Percentiles rank a stretch among this genome's conserved stretches.
phyloP scores from a whole-genome alignment of 2,888 invertebrate species.

The Philhelius pedissequus region DNA sequence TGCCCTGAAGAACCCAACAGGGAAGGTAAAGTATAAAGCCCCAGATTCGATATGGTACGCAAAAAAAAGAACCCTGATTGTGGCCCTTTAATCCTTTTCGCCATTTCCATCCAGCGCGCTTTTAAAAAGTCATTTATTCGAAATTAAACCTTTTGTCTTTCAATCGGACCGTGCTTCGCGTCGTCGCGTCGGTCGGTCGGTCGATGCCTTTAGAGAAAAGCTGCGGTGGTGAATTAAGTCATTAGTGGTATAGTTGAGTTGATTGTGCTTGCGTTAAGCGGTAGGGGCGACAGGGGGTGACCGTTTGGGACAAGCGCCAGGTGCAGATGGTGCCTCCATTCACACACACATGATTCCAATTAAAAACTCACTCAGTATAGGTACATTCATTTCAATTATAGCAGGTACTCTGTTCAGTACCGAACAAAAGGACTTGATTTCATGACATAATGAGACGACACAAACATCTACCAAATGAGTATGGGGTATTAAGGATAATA shows the following conservation, averaged over 20 bases:
- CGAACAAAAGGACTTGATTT: constrained; percentile 63
- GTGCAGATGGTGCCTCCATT: constrained; percentile 29
- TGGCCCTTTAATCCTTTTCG: constrained; percentile 25
- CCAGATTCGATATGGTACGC: not conserved
- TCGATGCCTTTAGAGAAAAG: constrained; percentile 37
- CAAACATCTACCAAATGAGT: constrained; percentile 18
- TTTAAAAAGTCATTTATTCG: constrained; percentile 65
- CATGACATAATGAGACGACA: constrained; percentile 62
- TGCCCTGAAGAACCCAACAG: not conserved
- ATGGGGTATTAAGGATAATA: constrained; percentile 60
- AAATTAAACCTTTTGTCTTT: constrained; percentile 64
- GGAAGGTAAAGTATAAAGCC: not conserved
- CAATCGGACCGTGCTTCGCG: constrained; percentile 43
- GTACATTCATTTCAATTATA: constrained; percentile 60
- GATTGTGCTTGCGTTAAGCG: not conserved
- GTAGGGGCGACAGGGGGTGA: not conserved
- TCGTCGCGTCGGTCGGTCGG: too few relatives aligned
- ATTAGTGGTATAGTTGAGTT: constrained; percentile 41
- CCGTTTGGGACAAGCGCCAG: not conserved
- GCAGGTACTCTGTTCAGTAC: constrained; percentile 6
- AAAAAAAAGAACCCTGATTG: not conserved
- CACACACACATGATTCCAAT: constrained; percentile 51
- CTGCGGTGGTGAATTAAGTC: constrained; percentile 58
- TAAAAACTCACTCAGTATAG: constrained; percentile 47
- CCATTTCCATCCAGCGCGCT: constrained; percentile 35